Evolutionary conservation across 2,113 vertebrate species (phyloP).

Genomic region (Accipiter cooperii): DNA sequence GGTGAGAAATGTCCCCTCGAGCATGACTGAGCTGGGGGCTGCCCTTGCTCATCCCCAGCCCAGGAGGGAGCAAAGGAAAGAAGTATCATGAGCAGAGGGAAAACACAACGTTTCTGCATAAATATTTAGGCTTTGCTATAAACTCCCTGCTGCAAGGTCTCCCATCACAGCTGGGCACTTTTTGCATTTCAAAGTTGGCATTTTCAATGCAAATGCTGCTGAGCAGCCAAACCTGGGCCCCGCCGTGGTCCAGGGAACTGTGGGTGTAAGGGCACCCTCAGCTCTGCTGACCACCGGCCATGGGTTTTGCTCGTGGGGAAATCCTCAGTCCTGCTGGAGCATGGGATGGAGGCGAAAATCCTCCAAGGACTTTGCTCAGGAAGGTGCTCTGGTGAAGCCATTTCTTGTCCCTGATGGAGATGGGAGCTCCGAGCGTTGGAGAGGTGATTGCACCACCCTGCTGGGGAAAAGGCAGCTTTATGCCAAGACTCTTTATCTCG

Average conservation of each 20-base stretch:
- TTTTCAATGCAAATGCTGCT: slow-evolving; percentile 58
- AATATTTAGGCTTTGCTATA: not conserved
- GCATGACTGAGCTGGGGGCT: rapidly evolving
- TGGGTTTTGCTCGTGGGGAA: not conserved
- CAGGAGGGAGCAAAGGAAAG: not conserved
- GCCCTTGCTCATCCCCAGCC: not conserved
- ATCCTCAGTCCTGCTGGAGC: not conserved
- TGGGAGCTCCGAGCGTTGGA: rapidly evolving
- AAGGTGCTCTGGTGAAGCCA: not conserved
- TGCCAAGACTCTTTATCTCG: not conserved
- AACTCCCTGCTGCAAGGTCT: not conserved
- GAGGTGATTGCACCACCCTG: not conserved
- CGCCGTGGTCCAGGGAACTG: rapidly evolving
- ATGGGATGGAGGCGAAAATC: not conserved
- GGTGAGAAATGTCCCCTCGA: not conserved
- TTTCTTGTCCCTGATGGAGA: not conserved
- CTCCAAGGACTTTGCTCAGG: not conserved
- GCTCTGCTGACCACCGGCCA: not conserved
- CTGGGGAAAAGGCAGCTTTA: not conserved
- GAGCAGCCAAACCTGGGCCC: not conserved
- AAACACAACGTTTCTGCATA: not conserved
- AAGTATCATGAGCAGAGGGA: not conserved
- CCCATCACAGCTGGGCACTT: not conserved
- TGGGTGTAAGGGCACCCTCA: rapidly evolving
- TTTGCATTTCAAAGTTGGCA: slow-evolving; percentile 53